Percentiles rank a stretch among this genome's conserved stretches.
These are phyloP conservation scores for Hypothenemus hampei DNA, from an alignment of 1,140 invertebrate genomes.

Conservation along the genomic window DNA sequence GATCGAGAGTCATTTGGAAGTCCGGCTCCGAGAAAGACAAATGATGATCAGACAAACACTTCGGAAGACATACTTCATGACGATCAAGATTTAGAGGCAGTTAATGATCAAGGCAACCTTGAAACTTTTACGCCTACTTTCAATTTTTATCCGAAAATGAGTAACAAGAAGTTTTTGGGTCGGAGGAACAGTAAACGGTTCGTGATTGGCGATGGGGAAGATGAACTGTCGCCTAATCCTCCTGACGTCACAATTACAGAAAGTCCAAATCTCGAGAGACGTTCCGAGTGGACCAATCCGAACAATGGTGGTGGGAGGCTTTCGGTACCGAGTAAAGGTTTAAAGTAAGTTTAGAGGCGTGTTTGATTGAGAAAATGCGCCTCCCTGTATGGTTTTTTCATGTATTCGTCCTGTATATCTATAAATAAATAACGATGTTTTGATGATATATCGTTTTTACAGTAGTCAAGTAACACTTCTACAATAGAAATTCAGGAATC, in stretches of 20 bases:
- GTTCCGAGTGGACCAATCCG: slow-evolving; percentile 13
- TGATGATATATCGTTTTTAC: too few species aligned
- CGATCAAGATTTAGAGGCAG: too few species aligned
- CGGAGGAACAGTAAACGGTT: slow-evolving; percentile 43
- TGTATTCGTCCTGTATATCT: too few species aligned
- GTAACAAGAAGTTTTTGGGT: slow-evolving; percentile 28
- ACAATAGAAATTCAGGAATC: too few species aligned
- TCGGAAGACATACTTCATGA: background rate
- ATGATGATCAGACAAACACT: background rate
- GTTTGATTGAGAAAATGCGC: background rate
- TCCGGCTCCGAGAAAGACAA: slow-evolving; percentile 3
- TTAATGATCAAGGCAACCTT: background rate
- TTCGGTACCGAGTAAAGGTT: slow-evolving; percentile 12
- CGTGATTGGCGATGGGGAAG: slow-evolving; percentile 42
- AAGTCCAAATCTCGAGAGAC: slow-evolving; percentile 18
- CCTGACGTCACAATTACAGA: slow-evolving; percentile 33
- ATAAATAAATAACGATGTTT: too few species aligned
- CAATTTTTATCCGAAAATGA: slow-evolving; percentile 15
- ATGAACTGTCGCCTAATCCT: slow-evolving; percentile 27
- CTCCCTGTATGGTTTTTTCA: too few species aligned
- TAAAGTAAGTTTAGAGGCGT: slow-evolving; percentile 27
- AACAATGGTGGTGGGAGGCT: slow-evolving; percentile 9
- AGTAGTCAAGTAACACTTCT: too few species aligned
- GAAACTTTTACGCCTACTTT: slow-evolving; percentile 11
- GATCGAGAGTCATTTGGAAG: too few species aligned